A percentile compares a stretch with the other conserved stretches of the same genome.
These are phyloP conservation scores for Lamprotornis superbus DNA, from an alignment of 2,113 vertebrate genomes.

Conservation along the genomic window DNA sequence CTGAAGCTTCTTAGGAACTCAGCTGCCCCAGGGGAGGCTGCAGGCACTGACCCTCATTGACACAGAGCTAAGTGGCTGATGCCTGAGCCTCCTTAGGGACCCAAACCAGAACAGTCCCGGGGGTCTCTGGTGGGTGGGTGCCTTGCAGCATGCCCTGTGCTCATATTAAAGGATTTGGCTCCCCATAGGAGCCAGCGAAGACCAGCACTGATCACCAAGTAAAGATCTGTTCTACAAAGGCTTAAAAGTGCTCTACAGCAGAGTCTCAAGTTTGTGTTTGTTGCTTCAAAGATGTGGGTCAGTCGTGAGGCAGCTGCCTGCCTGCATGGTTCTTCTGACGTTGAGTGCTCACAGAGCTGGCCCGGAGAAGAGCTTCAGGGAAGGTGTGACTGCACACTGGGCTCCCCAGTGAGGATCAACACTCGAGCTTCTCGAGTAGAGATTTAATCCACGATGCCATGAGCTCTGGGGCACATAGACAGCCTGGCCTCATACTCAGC, in stretches of 20 bases:
- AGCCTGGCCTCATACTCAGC: not conserved
- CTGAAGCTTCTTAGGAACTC: not conserved
- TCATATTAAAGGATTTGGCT: not conserved
- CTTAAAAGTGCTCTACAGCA: not conserved
- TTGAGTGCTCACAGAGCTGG: rapidly evolving
- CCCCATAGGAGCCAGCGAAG: not conserved
- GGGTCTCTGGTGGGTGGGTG: not conserved
- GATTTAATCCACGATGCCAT: rapidly evolving
- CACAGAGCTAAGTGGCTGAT: too few species aligned
- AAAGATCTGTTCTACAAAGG: not conserved
- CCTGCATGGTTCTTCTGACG: rapidly evolving
- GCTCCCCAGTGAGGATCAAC: not conserved
- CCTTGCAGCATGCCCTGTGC: not conserved
- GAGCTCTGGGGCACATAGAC: not conserved
- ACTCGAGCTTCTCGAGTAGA: rapidly evolving
- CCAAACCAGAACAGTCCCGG: not conserved
- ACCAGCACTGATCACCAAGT: rapidly evolving
- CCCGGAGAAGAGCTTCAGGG: rapidly evolving
- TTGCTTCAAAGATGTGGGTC: too few species aligned
- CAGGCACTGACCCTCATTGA: not conserved
- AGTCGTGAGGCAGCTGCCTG: rapidly evolving
- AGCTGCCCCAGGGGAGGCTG: not conserved
- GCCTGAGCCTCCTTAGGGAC: not conserved
- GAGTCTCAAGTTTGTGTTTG: too few species aligned
- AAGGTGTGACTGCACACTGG: rapidly evolving